Evolutionary conservation across 2,888 invertebrate species (phyloP).

Genomic region (Nasonia oneida): DNA sequence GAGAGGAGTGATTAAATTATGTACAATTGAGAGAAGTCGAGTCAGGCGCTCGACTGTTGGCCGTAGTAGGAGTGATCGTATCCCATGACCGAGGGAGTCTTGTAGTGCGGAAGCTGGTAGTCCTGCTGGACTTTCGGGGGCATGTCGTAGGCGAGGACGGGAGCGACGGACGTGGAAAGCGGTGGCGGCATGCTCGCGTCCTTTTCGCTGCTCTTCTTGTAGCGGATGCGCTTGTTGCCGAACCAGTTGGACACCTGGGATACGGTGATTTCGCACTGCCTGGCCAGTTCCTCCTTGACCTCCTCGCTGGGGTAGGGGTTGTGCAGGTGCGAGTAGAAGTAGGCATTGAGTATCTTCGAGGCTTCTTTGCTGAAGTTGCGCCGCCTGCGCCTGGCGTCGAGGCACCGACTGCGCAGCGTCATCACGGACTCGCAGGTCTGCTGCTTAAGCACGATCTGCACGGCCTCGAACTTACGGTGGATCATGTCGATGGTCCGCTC

Average conservation of each 20-base stretch:
- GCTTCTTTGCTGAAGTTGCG: conserved; percentile 99
- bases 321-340: conserved; percentile 99
- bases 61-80: background rate
- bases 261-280: conserved; percentile 99
- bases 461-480: conserved; percentile 98
- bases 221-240: conserved; percentile 99
- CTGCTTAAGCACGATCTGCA: conserved; percentile 99
- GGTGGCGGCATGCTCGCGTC: conserved; percentile 84
- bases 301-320: conserved; percentile 99
- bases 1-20: too few relatives aligned
- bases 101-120: background rate
- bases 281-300: conserved; percentile 99
- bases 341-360: conserved; percentile 99
- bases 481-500: conserved; percentile 99
- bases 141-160: conserved; percentile 80
- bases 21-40: background rate
- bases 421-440: conserved; percentile 99
- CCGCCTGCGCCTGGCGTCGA: conserved; percentile 91
- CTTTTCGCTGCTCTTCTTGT: conserved; percentile 99
- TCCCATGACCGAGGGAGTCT: background rate
- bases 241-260: conserved; percentile 99
- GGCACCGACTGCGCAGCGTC: conserved; percentile 93
- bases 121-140: background rate
- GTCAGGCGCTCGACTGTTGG: background rate
- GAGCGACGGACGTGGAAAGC: too few relatives aligned